Percentiles rank a stretch among this genome's conserved stretches.
Conservation (phyloP, 2,113 vertebrate genomes). For the Lagopus leucura region DNA sequence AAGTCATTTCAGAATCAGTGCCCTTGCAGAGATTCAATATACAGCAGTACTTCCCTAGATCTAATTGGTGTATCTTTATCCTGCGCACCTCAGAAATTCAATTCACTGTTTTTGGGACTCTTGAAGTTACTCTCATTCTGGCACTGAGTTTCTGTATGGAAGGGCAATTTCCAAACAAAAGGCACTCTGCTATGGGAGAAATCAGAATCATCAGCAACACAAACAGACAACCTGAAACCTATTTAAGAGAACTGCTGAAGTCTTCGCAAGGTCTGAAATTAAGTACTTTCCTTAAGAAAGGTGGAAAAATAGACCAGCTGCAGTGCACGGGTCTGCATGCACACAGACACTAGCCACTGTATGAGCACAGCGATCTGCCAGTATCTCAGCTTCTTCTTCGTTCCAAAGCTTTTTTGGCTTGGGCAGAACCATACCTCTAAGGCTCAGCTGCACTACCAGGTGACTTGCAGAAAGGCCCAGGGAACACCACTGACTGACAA, state of each 20-base stretch:
- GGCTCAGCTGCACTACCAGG: neutral
- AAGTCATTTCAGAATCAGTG: neutral
- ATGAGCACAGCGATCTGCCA: neutral
- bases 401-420: neutral
- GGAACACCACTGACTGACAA: neutral
- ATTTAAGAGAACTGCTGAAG: neutral
- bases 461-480: neutral
- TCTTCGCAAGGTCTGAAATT: neutral
- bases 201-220: neutral
- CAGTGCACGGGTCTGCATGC: neutral
- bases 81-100: neutral
- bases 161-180: constrained; percentile 32
- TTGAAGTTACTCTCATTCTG: constrained; percentile 30
- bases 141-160: neutral
- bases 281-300: neutral
- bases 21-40: neutral
- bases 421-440: neutral
- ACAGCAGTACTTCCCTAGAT: neutral
- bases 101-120: neutral
- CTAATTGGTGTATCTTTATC: neutral
- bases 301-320: neutral
- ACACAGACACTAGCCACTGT: neutral
- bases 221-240: neutral
- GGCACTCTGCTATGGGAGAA: constrained; percentile 37
- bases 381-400: neutral